phyloP scores from a whole-genome alignment of 2,797 vertebrate species.

The Chlorospingus flavigularis region DNA sequence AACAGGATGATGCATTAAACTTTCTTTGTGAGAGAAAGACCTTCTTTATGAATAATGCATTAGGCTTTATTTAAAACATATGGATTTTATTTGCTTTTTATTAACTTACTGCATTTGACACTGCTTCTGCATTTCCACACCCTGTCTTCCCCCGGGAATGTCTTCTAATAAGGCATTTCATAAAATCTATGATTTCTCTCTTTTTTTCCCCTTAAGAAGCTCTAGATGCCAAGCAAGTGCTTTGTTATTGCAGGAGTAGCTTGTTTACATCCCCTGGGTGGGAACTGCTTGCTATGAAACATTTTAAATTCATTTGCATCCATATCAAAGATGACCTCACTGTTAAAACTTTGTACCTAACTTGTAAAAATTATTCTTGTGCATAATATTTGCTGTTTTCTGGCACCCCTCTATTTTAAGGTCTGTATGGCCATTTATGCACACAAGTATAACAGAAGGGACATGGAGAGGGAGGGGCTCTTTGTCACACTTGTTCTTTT shows the following conservation, averaged over 20 bases:
- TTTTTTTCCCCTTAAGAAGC: neutral
- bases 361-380: neutral
- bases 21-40: neutral
- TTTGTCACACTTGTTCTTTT: neutral
- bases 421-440: neutral
- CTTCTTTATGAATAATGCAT: slow-evolving; percentile 15
- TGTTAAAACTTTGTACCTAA: neutral
- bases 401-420: neutral
- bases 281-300: neutral
- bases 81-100: slow-evolving; percentile 37
- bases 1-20: slow-evolving; percentile 2
- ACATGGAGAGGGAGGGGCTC: rapidly evolving
- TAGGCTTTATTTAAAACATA: slow-evolving; percentile 12
- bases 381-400: neutral
- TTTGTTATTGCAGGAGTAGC: neutral
- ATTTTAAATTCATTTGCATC: neutral
- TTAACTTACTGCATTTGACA: slow-evolving; percentile 19
- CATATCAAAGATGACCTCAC: neutral
- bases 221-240: neutral
- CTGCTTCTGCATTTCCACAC: neutral
- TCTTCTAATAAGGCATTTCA: slow-evolving; percentile 1
- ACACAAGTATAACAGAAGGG: neutral
- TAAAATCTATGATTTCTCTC: neutral
- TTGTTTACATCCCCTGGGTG: neutral
- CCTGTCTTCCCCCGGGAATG: neutral